These are phyloP conservation scores for Bathynomus jamesi DNA, from an alignment of 1,140 invertebrate species.

Conservation along the genomic window DNA sequence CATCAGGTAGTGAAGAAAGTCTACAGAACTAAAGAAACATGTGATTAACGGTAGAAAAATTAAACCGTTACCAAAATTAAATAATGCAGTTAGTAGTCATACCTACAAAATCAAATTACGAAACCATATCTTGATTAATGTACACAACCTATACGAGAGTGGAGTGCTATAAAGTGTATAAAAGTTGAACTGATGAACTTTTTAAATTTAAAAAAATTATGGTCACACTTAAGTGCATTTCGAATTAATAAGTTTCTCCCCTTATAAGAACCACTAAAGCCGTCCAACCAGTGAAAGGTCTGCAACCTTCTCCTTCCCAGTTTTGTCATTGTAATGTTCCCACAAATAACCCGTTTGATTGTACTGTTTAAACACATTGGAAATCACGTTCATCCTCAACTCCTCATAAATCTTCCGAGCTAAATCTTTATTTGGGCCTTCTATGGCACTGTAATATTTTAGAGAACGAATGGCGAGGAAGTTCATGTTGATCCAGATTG, in stretches of 20 bases:
- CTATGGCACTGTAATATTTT: slow-evolving; percentile 60
- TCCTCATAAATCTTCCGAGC: slow-evolving; percentile 64
- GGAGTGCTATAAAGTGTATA: too few relatives aligned
- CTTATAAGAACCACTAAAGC: slow-evolving; percentile 86
- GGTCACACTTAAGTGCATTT: too few relatives aligned
- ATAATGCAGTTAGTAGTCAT: too few relatives aligned
- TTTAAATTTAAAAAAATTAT: too few relatives aligned
- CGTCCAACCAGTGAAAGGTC: slow-evolving; percentile 97
- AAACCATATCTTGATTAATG: too few relatives aligned
- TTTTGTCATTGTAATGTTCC: slow-evolving; percentile 92
- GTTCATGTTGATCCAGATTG: slow-evolving; percentile 99
- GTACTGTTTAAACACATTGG: slow-evolving; percentile 80
- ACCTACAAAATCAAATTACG: too few relatives aligned
- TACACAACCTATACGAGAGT: too few relatives aligned
- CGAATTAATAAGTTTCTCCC: slow-evolving; percentile 66
- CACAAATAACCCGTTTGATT: slow-evolving; percentile 85
- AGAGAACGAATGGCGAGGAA: slow-evolving; percentile 80
- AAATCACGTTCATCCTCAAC: slow-evolving; percentile 73
- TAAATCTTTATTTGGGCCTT: slow-evolving; percentile 61
- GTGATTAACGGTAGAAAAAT: too few relatives aligned
- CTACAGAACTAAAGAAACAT: too few relatives aligned
- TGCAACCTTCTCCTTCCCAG: slow-evolving; percentile 84
- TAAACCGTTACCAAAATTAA: too few relatives aligned
- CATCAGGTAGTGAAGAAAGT: too few relatives aligned
- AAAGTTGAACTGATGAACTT: too few relatives aligned